Evolutionary conservation across 2,113 vertebrate species (phyloP), one percentile per base, ranked within the genome.

Genomic region (Atherinomorus stipes): DNA sequence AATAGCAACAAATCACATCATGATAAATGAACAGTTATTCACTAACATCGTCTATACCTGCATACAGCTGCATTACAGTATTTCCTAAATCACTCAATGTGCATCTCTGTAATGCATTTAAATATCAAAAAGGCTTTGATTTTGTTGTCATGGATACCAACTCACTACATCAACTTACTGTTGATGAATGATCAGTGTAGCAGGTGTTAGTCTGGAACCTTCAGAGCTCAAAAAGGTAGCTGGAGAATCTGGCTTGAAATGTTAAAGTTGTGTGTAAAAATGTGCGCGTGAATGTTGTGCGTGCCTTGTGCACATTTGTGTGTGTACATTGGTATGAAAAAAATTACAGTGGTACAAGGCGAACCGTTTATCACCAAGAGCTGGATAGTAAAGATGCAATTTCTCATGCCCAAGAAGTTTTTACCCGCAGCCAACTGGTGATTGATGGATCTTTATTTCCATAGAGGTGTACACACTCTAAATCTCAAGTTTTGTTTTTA

Each of bases 361-460:
- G 16, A 68, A 54, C 26, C 38, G 59, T 81, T 63, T 81, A 69
- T 80, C 70, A 65, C 40, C 49, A 62, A 26, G 54, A 69, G 26
- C 47, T 78, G 73, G 61, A 78, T 45, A 23, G 60, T 18, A 66
- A 73, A 71, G 63, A 66, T 58, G 63, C 57, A 78, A 49, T 67
- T 81, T 78, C 64, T 81, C 81, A 79, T 52, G 45, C 51, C 53
- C 25, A 15, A 54, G 79, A 65, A 61, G 61, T 47, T 16, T 45
- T 72, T 51, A 77, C 64, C 83, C 64, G 42, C 40, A 83, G 52
- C 64, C 64, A 72, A 50, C 25, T 25, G 60, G 28, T 75, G 60
- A 72, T 87, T 59, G 62, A 69, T 83, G 50, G 63, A 71, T 71
- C 26, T 57, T 62, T 74, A 77, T 58, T 69, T 58, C 66, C 66